A percentile compares a stretch with the other conserved stretches of the same genome.
These are phyloP conservation scores for Rhea pennata DNA, from an alignment of 2,113 vertebrate species.

Conservation along the genomic window DNA sequence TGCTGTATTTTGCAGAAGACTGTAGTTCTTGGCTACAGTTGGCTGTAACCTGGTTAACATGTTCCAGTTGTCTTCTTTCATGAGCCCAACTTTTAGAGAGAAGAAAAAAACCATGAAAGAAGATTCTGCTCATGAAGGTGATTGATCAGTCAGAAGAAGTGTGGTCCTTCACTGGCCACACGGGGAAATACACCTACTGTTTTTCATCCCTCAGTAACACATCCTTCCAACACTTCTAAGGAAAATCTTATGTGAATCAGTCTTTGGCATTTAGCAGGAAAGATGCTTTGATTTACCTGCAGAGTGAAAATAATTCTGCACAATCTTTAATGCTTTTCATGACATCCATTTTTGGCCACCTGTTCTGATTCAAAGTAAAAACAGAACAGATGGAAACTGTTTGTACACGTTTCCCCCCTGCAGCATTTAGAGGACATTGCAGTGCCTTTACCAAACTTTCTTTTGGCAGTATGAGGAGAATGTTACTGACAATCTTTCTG, in stretches of 20 bases:
- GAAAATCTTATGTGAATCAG: not conserved
- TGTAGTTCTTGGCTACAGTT: not conserved
- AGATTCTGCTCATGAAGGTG: not conserved
- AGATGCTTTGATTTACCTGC: not conserved
- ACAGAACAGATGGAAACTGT: not conserved
- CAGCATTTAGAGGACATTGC: not conserved
- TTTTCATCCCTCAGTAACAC: not conserved
- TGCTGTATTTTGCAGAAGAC: not conserved
- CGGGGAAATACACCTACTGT: not conserved
- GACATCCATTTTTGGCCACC: not conserved
- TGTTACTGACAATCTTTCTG: not conserved
- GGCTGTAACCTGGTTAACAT: not conserved
- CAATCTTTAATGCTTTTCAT: not conserved
- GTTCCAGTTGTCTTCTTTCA: not conserved
- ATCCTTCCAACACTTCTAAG: not conserved
- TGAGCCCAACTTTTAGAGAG: not conserved
- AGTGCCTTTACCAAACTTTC: not conserved
- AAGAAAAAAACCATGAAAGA: not conserved
- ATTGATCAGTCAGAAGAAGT: not conserved
- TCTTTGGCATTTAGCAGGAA: not conserved
- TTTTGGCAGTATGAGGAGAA: not conserved
- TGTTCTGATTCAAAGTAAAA: not conserved
- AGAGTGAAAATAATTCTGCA: not conserved
- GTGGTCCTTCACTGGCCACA: not conserved
- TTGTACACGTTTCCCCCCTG: not conserved